Evolutionary conservation across 2,113 vertebrate species (phyloP).

Genomic region (Lophura nycthemera): DNA sequence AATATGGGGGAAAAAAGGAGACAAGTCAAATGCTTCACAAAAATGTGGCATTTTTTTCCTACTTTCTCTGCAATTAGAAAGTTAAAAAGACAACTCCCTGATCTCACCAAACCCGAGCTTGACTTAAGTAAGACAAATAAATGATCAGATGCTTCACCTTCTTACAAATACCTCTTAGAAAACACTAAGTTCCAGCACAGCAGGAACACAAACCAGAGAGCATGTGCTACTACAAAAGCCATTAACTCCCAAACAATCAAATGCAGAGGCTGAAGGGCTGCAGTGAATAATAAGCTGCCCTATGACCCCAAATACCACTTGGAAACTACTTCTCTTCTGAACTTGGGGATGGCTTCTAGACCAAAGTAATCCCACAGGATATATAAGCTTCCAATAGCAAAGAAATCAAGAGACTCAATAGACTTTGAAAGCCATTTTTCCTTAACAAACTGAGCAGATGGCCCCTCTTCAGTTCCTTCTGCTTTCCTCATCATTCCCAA

Average conservation of each 20-base stretch:
- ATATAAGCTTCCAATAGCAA: not conserved
- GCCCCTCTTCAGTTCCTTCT: not conserved
- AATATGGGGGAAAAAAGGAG: rapidly evolving
- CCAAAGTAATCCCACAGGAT: not conserved
- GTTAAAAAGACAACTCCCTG: not conserved
- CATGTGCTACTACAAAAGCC: not conserved
- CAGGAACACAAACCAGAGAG: not conserved
- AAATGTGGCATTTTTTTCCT: not conserved
- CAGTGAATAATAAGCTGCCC: not conserved
- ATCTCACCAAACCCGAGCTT: not conserved
- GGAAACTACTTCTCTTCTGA: not conserved
- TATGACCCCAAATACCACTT: not conserved
- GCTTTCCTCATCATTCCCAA: not conserved
- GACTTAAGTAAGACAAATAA: not conserved
- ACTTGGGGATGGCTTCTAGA: not conserved
- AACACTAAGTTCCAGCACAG: not conserved
- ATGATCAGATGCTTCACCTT: not conserved
- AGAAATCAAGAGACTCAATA: not conserved
- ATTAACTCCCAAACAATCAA: not conserved
- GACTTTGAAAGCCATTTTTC: not conserved
- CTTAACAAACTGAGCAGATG: not conserved
- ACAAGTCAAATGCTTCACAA: not conserved
- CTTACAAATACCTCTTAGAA: not conserved
- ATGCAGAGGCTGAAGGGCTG: not conserved
- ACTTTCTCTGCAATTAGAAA: not conserved